Evolutionary conservation across 2,888 invertebrate genomes (phyloP), one percentile per base, ranked within the genome.

Genomic region (Clivina fossor): DNA sequence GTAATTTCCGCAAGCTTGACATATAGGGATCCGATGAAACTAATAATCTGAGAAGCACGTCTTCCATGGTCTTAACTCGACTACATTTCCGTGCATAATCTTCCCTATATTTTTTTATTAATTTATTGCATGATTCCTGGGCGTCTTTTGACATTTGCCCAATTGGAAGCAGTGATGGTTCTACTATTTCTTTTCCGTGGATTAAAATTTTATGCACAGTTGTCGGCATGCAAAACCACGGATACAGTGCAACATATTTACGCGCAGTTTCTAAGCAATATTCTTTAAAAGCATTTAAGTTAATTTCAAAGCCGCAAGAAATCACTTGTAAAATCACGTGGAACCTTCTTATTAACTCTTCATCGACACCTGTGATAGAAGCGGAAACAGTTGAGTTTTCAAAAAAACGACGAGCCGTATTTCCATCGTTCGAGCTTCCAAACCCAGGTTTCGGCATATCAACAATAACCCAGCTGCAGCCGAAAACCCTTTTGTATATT

Each of bases 111-210:
- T 49, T 2, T 16, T 5, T 22, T 4, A 53, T 53, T 16, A 61
- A 28, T 58, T 66, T 65, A 54, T 65, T 64, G 19, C 61, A 58
- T 20, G 65, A 58, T 50, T 68, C 67, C 58, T 67, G 65, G 1
- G 66, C 66, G 40, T 68, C 68, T 58, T 67, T 63, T n/a, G 65
- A 64, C 24, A 65, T 30, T 32, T 64, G 61, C 16, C 65, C 63
- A 13, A 66, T 64, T 37, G 67, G 64, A 11, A 67, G 50, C 50
- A 64, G 4, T 11, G n/a, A n/a, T n/a, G n/a, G 47, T 9, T 51
- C 28, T 47, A 67, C 62, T 7, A 68, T 58, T 43, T n/a, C n/a
- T n/a, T n/a, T n/a, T n/a, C n/a, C n/a, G n/a, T n/a, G n/a, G n/a
- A n/a, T n/a, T n/a, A n/a, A 62, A 37, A 24, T 44, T 15, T 8